Base-by-base conservation (phyloP, 2,113 vertebrate species). In the Hypocryptadius cinnamomeus region DNA sequence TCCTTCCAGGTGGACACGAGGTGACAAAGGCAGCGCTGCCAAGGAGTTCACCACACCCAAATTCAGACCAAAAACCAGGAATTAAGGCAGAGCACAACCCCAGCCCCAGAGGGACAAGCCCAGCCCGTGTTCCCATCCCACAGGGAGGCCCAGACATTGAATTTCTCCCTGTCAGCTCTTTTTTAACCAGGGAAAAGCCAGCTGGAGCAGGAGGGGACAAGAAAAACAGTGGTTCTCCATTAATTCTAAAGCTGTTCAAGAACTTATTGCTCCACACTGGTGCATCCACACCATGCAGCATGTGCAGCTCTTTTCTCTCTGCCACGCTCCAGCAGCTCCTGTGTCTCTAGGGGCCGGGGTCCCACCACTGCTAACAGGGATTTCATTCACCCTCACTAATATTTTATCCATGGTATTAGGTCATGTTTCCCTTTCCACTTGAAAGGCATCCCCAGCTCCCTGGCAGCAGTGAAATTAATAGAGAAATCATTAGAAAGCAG, bases 331-430 rank as follows among this genome's bases (percentile, higher is more conserved):
- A 45, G 90, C 54, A 11, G 42, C 76, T 87, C 90, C 31, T 15
- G 83, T 42, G 59, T 70, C 92, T 90, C 77, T 4, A 47, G 86
- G 5, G 1, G 78, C 10, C 8, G 27, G 45, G 93, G 68, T 91
- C 85, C 94, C 39, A 80, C 40, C 73, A 11, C 85, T 40, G 77
- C 91, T 96, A 89, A 93, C 51, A 30, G 3, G 76, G 93, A 80
- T 87, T 96, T 95, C 76, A 97, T 91, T 92, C 96, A 48, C 56
- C 79, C 80, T 74, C 60, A 51, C 91, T 97, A 92, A 96, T 85
- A 80, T 95, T 60, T 53, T 27, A 91, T 84, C 90, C 66, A 0
- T 5, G 44, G 40, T 78, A 42, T 63, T 6, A 93, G 95, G 95
- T 60, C 88, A 70, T 44, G 92, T 74, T 89, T 94, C 89, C 76